Percentiles rank a stretch among this genome's conserved stretches.
Evolutionary conservation across 1,140 invertebrate species (phyloP).

Genomic region (Delia radicum): DNA sequence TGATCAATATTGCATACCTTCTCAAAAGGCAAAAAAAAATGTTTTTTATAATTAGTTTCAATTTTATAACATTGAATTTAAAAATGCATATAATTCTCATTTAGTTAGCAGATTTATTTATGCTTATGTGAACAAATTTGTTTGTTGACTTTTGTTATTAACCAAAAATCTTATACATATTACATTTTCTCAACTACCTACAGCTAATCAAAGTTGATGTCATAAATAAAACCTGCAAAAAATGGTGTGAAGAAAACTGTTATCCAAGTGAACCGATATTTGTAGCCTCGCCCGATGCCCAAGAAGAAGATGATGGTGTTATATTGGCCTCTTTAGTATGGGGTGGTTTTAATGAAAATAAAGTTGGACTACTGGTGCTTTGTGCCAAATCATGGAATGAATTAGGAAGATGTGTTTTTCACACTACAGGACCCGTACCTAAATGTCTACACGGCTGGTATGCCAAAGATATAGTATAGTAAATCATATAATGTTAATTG

Average conservation of each 20-base stretch:
- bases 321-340: constrained; percentile 71
- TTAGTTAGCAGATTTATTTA: too few relatives aligned
- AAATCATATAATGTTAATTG: not conserved
- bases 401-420: constrained; percentile 67
- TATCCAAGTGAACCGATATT: constrained; percentile 89
- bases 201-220: constrained; percentile 82
- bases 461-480: constrained; percentile 49
- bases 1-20: too few relatives aligned
- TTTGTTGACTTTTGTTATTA: too few relatives aligned
- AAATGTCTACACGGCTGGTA: constrained; percentile 84
- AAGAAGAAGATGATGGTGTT: constrained; percentile 74
- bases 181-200: constrained; percentile 4
- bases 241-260: constrained; percentile 71
- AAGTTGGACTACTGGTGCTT: constrained; percentile 69
- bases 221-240: constrained; percentile 62
- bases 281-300: constrained; percentile 67
- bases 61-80: too few relatives aligned
- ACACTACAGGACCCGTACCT: constrained; percentile 70
- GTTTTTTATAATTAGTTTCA: too few relatives aligned
- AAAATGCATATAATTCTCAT: too few relatives aligned
- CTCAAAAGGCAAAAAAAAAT: too few relatives aligned
- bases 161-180: not conserved
- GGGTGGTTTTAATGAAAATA: constrained; percentile 61
- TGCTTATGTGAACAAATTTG: too few relatives aligned
- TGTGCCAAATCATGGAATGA: constrained; percentile 69